Conservation (phyloP, 2,888 invertebrate species). For the Caenorhabditis becei region DNA sequence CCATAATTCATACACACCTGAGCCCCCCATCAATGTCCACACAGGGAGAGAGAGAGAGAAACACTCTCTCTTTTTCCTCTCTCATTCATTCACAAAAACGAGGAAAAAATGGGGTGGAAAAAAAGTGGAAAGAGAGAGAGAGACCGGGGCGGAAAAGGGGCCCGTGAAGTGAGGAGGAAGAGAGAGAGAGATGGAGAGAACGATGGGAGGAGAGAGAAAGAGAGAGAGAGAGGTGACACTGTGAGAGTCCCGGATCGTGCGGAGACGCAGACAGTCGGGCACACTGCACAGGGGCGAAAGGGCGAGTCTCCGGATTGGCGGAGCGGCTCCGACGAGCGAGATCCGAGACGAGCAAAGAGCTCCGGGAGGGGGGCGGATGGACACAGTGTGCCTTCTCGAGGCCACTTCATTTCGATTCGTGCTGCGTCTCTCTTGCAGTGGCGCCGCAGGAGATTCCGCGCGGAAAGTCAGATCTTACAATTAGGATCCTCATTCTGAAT, state of each 20-base stretch:
- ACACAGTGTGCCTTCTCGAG: neutral
- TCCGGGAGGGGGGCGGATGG: slow-evolving; percentile 5
- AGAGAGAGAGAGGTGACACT: slow-evolving; percentile 22
- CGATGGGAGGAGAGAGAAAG: slow-evolving; percentile 2
- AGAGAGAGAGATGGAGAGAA: neutral
- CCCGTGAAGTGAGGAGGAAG: neutral
- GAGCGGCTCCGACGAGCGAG: slow-evolving; percentile 12
- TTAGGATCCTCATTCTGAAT: too few species aligned
- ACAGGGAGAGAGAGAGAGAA: neutral
- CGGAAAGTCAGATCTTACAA: neutral
- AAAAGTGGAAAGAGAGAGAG: slow-evolving; percentile 1
- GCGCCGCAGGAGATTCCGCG: neutral
- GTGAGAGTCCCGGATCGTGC: slow-evolving; percentile 11
- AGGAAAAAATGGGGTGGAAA: slow-evolving; percentile 9
- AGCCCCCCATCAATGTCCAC: slow-evolving; percentile 25
- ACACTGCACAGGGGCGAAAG: neutral
- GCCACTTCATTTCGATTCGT: neutral
- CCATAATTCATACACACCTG: slow-evolving; percentile 35
- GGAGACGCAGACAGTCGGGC: slow-evolving; percentile 8
- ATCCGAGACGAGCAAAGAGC: slow-evolving; percentile 6
- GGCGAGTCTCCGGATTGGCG: neutral
- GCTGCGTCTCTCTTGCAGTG: neutral
- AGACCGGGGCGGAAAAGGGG: slow-evolving; percentile 11
- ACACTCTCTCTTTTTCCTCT: neutral
- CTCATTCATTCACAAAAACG: slow-evolving; percentile 6